A percentile compares a stretch with the other conserved stretches of the same genome.
Conservation (phyloP, 2,797 vertebrate species). For the Carduelis carduelis region DNA sequence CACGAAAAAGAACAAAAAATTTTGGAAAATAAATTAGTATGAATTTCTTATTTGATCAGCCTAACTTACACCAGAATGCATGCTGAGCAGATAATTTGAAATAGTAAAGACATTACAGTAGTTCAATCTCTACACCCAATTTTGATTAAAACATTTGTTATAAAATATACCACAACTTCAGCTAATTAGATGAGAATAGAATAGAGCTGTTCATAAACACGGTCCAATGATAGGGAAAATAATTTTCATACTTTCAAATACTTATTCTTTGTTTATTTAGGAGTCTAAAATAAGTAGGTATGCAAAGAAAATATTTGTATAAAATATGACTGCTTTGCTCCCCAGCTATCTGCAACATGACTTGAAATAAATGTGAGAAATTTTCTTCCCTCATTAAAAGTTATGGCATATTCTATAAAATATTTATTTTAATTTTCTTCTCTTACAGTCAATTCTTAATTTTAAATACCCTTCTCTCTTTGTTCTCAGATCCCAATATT, state of each 20-base stretch:
- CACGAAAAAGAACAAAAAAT: neutral
- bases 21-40: neutral
- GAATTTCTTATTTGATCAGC: neutral
- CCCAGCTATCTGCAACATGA: neutral
- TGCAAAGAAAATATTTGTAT: neutral
- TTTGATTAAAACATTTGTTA: neutral
- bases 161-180: neutral
- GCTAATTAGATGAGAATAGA: neutral
- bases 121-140: neutral
- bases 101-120: neutral
- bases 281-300: neutral
- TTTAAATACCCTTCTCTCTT: neutral
- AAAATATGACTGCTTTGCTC: neutral
- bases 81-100: neutral
- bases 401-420: neutral
- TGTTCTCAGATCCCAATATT: neutral
- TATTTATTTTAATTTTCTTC: neutral
- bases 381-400: neutral
- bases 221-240: neutral
- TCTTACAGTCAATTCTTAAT: neutral
- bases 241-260: neutral
- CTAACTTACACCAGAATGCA: neutral
- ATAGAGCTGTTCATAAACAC: neutral
- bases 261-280: neutral
- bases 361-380: neutral